A percentile compares a stretch with the other conserved stretches of the same genome.
phyloP scores from a whole-genome alignment of 1,140 invertebrate genomes.

The Dinothrombium tinctorium region DNA sequence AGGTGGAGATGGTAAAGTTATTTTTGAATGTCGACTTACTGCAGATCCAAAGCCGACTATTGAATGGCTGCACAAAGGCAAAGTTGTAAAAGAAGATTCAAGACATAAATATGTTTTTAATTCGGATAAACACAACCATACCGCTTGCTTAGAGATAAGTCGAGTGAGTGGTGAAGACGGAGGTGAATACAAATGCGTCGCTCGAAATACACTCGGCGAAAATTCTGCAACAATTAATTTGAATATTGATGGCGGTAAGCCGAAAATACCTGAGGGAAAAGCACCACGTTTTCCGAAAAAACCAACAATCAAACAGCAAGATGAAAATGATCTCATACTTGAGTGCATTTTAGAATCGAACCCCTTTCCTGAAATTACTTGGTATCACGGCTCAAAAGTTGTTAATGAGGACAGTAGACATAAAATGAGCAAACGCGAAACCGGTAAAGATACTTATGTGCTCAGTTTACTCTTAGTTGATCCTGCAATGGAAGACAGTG shows the following conservation, averaged over 20 bases:
- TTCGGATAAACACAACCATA: conserved; percentile 32
- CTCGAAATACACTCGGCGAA: conserved; percentile 73
- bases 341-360: conserved; percentile 84
- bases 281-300: conserved; percentile 88
- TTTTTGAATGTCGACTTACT: conserved; percentile 81
- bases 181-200: conserved; percentile 76
- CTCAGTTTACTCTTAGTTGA: conserved; percentile 61
- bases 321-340: conserved; percentile 77
- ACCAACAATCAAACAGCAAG: conserved; percentile 82
- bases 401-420: conserved; percentile 54
- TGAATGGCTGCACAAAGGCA: conserved; percentile 40
- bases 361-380: conserved; percentile 78
- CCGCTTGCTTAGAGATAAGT: conserved; percentile 55
- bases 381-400: conserved; percentile 66
- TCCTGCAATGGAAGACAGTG: conserved; percentile 80
- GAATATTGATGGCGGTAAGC: conserved; percentile 65
- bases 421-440: conserved; percentile 58
- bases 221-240: conserved; percentile 81
- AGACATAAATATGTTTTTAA: conserved; percentile 10
- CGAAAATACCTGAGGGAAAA: conserved; percentile 70
- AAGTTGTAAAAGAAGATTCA: conserved; percentile 2
- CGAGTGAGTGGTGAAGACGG: conserved; percentile 58
- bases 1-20: conserved; percentile 75
- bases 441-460: conserved; percentile 59
- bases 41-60: conserved; percentile 77